Conservation (phyloP, 2,888 invertebrate species). For the Eueremaeus valkanovi region DNA sequence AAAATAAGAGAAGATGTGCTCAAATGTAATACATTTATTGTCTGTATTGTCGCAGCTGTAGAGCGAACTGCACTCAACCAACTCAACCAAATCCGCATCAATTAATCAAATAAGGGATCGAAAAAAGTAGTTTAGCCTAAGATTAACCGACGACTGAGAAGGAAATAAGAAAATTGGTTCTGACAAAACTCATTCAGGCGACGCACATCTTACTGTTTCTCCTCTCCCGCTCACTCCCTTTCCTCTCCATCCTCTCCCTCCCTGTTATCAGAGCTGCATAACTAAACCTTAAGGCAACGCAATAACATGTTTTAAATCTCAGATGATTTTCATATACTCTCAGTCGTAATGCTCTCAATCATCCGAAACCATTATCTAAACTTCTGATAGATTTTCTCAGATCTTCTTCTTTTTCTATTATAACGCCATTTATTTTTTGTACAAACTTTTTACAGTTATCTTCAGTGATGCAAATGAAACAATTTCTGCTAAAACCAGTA, state of each 20-base stretch:
- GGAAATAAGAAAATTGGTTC: slow-evolving; percentile 31
- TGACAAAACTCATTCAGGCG: slow-evolving; percentile 19
- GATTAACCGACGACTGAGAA: background rate
- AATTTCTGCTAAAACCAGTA: too few species aligned
- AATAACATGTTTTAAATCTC: slow-evolving; percentile 31
- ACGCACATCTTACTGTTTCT: background rate
- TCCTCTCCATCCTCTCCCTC: background rate
- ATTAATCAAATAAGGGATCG: slow-evolving; percentile 15
- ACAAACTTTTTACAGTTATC: too few species aligned
- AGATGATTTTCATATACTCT: slow-evolving; percentile 24
- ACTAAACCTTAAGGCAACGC: slow-evolving; percentile 16
- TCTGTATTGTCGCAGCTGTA: slow-evolving; percentile 25
- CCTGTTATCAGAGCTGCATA: background rate
- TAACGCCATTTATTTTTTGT: background rate
- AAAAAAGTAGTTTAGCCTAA: slow-evolving; percentile 23
- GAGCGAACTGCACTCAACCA: background rate
- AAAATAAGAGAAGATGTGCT: slow-evolving; percentile 21
- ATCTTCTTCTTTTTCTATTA: background rate
- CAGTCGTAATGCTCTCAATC: slow-evolving; percentile 3
- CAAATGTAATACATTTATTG: slow-evolving; percentile 6
- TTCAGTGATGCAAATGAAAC: too few species aligned
- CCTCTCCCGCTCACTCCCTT: background rate
- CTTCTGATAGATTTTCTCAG: background rate
- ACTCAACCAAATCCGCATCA: slow-evolving; percentile 16
- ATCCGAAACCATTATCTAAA: slow-evolving; percentile 17